Evolutionary conservation across 2,888 invertebrate species (phyloP).

Genomic region (Platypus cylindrus): DNA sequence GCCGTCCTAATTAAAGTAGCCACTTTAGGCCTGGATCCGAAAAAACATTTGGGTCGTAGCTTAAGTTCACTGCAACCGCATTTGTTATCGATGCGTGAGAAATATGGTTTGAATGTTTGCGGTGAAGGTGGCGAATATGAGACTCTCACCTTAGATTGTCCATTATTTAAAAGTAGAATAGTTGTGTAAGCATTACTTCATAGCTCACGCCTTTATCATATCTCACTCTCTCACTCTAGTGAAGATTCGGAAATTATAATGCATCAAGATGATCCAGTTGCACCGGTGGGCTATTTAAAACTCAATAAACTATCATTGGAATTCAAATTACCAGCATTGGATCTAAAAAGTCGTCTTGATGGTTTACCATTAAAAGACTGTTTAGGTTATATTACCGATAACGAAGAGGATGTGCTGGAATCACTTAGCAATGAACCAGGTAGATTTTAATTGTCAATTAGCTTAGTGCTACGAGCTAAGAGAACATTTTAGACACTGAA

Average conservation of each 20-base stretch:
- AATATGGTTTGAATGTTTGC: slow-evolving; percentile 90
- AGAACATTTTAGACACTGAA: slow-evolving; percentile 4
- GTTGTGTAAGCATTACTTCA: slow-evolving; percentile 59
- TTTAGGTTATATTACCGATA: slow-evolving; percentile 32
- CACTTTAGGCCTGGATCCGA: slow-evolving; percentile 77
- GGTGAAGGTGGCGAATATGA: slow-evolving; percentile 99
- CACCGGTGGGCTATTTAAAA: slow-evolving; percentile 89
- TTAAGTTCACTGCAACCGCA: slow-evolving; percentile 78
- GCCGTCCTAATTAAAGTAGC: slow-evolving; percentile 98
- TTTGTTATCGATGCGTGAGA: slow-evolving; percentile 77
- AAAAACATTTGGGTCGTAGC: slow-evolving; percentile 75
- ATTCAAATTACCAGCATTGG: slow-evolving; percentile 41
- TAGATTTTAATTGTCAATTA: too few relatives aligned
- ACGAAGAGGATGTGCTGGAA: slow-evolving; percentile 27
- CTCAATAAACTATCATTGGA: slow-evolving; percentile 72
- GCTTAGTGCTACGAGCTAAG: too few relatives aligned
- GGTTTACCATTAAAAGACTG: slow-evolving; percentile 32
- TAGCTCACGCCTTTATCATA: neutral
- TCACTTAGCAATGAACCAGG: slow-evolving; percentile 21
- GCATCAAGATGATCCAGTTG: slow-evolving; percentile 84
- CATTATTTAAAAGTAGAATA: slow-evolving; percentile 81
- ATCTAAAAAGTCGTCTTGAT: slow-evolving; percentile 26
- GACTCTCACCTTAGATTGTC: slow-evolving; percentile 94
- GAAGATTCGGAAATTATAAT: slow-evolving; percentile 77
- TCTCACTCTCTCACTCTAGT: slow-evolving; percentile 35